Evolutionary conservation across 1,140 invertebrate species (phyloP).

Genomic region (Gonioctena quinquepunctata): DNA sequence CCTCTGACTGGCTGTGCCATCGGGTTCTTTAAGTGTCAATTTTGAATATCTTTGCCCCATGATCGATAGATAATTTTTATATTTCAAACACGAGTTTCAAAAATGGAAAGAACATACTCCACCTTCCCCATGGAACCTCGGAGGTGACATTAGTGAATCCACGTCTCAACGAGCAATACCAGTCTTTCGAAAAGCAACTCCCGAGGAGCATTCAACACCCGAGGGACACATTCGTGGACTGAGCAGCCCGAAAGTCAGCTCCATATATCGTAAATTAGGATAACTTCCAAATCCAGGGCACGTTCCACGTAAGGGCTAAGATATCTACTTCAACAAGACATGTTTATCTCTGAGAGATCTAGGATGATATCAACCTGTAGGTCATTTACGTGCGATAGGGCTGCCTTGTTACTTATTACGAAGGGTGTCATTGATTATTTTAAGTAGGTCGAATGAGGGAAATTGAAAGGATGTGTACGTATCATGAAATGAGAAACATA

Average conservation of each 20-base stretch:
- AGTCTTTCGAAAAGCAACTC: neutral
- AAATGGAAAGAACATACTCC: no score
- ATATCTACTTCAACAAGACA: neutral
- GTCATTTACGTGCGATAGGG: slow-evolving; percentile 2
- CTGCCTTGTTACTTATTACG: neutral
- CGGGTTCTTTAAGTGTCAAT: no score
- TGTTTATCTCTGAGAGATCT: neutral
- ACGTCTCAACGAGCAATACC: neutral
- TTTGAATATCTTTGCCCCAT: no score
- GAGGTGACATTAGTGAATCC: no score
- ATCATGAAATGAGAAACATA: no score
- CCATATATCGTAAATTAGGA: slow-evolving; percentile 3
- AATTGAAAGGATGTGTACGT: no score
- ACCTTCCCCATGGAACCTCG: no score
- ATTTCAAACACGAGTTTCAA: no score
- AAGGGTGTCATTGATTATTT: no score
- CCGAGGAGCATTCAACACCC: neutral
- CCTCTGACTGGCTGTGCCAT: no score
- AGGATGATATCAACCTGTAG: neutral
- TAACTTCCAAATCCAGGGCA: neutral
- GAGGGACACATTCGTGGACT: neutral
- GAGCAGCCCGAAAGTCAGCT: neutral
- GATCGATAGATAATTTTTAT: no score
- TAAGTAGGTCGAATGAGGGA: no score
- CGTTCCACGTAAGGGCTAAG: neutral